Evolutionary conservation across 2,888 invertebrate genomes (phyloP).

Genomic region (Limenitis camilla): DNA sequence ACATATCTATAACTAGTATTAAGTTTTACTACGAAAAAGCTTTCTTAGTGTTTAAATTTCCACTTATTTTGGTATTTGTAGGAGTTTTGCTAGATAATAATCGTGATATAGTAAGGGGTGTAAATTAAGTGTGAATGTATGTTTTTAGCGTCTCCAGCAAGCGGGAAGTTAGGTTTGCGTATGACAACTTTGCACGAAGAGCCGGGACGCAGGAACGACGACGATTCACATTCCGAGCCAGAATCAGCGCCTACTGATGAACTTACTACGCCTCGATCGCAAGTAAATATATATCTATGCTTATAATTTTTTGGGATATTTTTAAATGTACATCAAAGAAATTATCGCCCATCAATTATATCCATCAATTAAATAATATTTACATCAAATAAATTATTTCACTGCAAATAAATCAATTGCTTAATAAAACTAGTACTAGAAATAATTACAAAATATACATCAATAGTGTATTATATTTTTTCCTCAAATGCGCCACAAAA

Average conservation of each 20-base stretch:
- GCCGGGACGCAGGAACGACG: conserved; percentile 68
- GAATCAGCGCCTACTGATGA: conserved; percentile 59
- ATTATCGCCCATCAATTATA: too few relatives aligned
- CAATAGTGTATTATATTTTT: too few relatives aligned
- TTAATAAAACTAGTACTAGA: too few relatives aligned
- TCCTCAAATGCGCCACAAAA: too few relatives aligned
- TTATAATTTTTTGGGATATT: too few relatives aligned
- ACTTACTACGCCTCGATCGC: conserved; percentile 53
- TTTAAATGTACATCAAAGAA: too few relatives aligned
- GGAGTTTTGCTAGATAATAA: conserved; percentile 3
- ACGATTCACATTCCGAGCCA: conserved; percentile 69
- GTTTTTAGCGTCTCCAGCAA: conserved; percentile 85
- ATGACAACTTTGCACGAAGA: conserved; percentile 96
- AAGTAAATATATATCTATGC: too few relatives aligned
- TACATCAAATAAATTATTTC: too few relatives aligned
- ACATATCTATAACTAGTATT: not conserved
- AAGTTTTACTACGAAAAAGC: conserved; percentile 1
- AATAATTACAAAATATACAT: too few relatives aligned
- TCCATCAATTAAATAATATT: too few relatives aligned
- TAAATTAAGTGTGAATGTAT: not conserved
- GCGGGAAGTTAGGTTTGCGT: conserved; percentile 87
- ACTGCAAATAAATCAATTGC: too few relatives aligned
- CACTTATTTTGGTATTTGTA: conserved; percentile 1
- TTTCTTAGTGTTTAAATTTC: conserved; percentile 1
- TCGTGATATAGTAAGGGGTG: not conserved